Conservation (phyloP, 1,140 invertebrate species). For the Ruditapes philippinarum region DNA sequence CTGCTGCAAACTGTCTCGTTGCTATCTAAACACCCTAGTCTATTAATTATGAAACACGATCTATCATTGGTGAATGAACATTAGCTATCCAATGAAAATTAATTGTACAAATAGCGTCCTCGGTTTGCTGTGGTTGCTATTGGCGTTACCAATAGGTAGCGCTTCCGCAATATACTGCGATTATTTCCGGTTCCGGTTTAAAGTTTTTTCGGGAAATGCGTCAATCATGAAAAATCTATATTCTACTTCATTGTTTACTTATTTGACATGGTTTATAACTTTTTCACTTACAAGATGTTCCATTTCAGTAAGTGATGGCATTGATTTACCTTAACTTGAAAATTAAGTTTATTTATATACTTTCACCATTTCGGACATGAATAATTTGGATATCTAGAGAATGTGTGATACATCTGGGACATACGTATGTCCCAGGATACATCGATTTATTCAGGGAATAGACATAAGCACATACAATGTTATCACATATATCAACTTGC, state of each 20-base stretch:
- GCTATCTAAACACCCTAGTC: conserved; percentile 67
- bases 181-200: conserved; percentile 47
- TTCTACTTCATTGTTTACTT: not conserved
- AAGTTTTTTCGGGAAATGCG: conserved; percentile 43
- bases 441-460: no score
- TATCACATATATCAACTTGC: no score
- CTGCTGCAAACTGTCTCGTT: conserved; percentile 50
- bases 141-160: conserved; percentile 4
- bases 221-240: not conserved
- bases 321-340: no score
- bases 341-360: no score
- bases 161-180: not conserved
- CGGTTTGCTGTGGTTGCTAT: conserved; percentile 42
- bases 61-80: conserved; percentile 36
- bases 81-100: conserved; percentile 33
- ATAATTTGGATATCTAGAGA: no score
- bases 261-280: not conserved
- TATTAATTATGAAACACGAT: not conserved
- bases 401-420: no score
- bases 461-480: no score
- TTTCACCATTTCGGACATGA: no score
- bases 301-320: not conserved
- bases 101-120: not conserved
- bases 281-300: not conserved
- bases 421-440: no score